Conservation (phyloP, 2,797 vertebrate species). For the Pseudochromis fuscus region DNA sequence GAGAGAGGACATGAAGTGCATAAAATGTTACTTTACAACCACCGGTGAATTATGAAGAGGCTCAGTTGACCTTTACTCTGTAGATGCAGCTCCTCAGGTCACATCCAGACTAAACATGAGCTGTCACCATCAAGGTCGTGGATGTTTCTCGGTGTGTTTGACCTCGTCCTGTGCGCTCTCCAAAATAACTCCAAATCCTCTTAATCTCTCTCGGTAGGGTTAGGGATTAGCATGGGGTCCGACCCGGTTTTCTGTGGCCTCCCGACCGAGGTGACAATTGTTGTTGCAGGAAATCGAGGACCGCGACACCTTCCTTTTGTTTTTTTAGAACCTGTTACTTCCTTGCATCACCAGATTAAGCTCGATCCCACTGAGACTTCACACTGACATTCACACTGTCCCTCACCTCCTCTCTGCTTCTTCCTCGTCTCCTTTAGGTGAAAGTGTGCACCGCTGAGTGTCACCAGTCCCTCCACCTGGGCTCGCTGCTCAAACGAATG, state of each 20-base stretch:
- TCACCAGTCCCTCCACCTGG: conserved; percentile 85
- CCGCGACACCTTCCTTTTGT: no score
- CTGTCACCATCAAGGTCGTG: conserved; percentile 3
- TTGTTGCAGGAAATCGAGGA: conserved; percentile 50
- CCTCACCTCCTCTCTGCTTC: conserved; percentile 23
- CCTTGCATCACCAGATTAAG: conserved; percentile 27
- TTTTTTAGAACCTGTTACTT: conserved; percentile 33
- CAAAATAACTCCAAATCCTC: conserved; percentile 49
- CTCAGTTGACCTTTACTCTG: not conserved
- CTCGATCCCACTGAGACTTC: conserved; percentile 21
- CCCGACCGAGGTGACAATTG: conserved; percentile 73
- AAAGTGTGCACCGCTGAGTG: conserved; percentile 85
- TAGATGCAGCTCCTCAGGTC: not conserved
- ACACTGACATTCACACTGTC: conserved; percentile 7
- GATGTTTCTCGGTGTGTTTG: conserved; percentile 21
- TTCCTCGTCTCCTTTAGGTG: conserved; percentile 80
- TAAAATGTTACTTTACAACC: not conserved
- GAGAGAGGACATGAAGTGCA: not conserved
- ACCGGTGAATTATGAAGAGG: not conserved
- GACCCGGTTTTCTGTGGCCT: conserved; percentile 42
- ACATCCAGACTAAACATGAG: not conserved
- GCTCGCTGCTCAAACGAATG: conserved; percentile 89
- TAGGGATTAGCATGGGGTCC: conserved; percentile 32
- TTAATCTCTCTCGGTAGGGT: conserved; percentile 37
- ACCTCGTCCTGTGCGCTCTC: conserved; percentile 23